Evolutionary conservation across 2,888 invertebrate species (phyloP), one percentile per base, ranked within the genome.

Genomic region (Elysia crispata): DNA sequence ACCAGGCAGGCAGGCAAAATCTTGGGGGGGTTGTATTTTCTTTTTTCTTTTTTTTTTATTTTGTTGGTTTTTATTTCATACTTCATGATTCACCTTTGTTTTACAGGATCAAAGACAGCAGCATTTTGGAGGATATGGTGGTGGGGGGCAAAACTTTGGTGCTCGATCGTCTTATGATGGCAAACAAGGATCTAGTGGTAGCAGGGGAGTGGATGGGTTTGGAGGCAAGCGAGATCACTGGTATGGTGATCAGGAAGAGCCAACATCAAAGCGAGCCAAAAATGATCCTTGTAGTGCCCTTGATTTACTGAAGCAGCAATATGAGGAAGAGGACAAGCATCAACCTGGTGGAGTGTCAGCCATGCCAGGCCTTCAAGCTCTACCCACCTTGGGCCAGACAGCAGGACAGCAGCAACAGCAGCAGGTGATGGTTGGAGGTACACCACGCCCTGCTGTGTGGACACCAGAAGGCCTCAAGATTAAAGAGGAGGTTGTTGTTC

Each of bases 271-370:
- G 80, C 82, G 89, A n/a, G 64, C 25, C 18, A 83, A 81, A 75
- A 23, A 83, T 80, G 87, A 88, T 72, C 82, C 85, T 18, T 81
- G 83, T 30, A 89, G 89, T 83, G 91, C 89, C 49, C 86, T 91
- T 23, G 91, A 90, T 77, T 87, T 90, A 77, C 87, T 91, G 23
- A 90, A 91, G 80, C 90, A 90, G 81, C 89, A 91, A 81, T 90
- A 90, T 81, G 88, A 86, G 11, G 88, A 87, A 69, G 87, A 86
- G 33, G 87, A 88, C 30, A 64, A 79, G 30, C 66, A 76, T 20
- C 57, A 83, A 15, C 82, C 86, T 28, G 11, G 41, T 11, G 41
- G 81, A 83, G 57, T 84, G 85, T 74, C 77, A 79, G 15, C 79
- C 75, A n/a, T 85, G 86, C 84, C 25, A 41, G 41, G 41, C 41